phyloP scores from a whole-genome alignment of 2,888 invertebrate genomes.

The Macrosiphum euphorbiae region DNA sequence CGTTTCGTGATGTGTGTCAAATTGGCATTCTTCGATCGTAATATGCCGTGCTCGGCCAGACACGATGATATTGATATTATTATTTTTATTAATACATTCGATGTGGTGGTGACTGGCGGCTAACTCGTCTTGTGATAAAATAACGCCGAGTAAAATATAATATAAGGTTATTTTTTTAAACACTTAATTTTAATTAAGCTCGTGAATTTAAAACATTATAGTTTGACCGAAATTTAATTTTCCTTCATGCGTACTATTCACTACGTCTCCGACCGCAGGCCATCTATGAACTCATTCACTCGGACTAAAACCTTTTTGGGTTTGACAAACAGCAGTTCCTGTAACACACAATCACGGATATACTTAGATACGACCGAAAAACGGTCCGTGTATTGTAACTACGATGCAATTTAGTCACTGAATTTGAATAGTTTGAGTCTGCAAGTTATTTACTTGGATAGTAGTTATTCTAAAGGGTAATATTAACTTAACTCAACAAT shows the following conservation, averaged over 20 bases:
- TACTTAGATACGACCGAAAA: not conserved
- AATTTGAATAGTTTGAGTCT: not conserved
- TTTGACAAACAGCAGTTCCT: constrained; percentile 53
- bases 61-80: not conserved
- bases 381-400: not conserved
- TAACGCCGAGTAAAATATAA: not conserved
- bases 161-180: not conserved
- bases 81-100: not conserved
- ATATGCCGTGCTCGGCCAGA: not conserved
- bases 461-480: not conserved
- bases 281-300: constrained; percentile 43
- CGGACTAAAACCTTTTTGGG: constrained; percentile 37
- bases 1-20: constrained; percentile 1
- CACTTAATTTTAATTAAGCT: not conserved
- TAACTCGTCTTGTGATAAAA: not conserved
- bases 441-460: not conserved
- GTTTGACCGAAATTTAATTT: not conserved
- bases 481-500: not conserved
- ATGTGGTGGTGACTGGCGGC: not conserved
- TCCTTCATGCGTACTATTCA: not conserved
- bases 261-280: not conserved
- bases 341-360: not conserved
- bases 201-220: not conserved
- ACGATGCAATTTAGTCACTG: not conserved
- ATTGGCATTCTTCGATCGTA: constrained; percentile 28